Evolutionary conservation across 2,113 vertebrate species (phyloP), one percentile per base, ranked within the genome.

Genomic region (Fregetta grallaria): DNA sequence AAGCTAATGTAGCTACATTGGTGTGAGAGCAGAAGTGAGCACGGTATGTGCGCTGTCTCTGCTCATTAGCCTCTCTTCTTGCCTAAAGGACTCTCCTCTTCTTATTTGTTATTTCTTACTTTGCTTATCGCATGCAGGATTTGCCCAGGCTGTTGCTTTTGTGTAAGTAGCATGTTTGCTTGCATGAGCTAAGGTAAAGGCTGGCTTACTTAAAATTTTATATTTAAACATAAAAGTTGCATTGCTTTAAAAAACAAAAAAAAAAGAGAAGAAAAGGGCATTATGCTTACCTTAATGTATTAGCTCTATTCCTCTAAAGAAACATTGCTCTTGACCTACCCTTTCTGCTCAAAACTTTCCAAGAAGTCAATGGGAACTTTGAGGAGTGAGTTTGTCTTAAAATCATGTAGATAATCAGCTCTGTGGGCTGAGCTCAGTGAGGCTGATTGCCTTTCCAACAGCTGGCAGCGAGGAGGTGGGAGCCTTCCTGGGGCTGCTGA

Each of bases 181-280:
- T 61, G 36, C 6, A 4, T 14, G 73, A 66, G 61, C n/a, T n/a
- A 13, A 68, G 27, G 68, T 52, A 87, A 75, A 74, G 58, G 8
- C 29, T 81, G 65, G 16, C 16, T 78, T 61, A 15, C 55, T 82
- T 66, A 18, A 86, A 92, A 50, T 42, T 27, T 42, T 56, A 26
- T 56, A 74, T 73, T 84, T 75, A 14, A 84, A 38, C 7, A 66
- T 74, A 3, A 32, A 50, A 6, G 3, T 45, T 62, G 36, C 7
- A 6, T 62, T 52, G 17, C 15, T 89, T 82, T 15, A 8, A 29
- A 49, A 62, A 30, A 62, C 42, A 58, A 29, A 19, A 47, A 55
- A 23, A 8, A 9, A 4, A 7, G 10, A 3, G 4, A 11, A 32
- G 2, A 3, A 5, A 11, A 32, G 2, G 8, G 11, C 1, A 1